These are phyloP conservation scores for Oryzias sinensis DNA, from an alignment of 2,797 vertebrate species.

Conservation along the genomic window DNA sequence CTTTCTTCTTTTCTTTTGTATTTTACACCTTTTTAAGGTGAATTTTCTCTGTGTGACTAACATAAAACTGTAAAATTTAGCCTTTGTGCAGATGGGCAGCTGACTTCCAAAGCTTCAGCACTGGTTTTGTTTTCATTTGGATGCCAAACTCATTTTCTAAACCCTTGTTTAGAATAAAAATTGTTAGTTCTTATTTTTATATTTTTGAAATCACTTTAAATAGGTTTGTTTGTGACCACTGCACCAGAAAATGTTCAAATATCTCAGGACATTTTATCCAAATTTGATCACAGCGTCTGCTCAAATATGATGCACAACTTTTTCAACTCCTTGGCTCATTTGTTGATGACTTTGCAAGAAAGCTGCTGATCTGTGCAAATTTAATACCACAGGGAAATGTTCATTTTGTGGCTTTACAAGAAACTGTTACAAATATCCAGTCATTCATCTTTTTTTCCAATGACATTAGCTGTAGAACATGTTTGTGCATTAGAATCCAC, in stretches of 20 bases:
- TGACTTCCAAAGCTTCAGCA: constrained; percentile 30
- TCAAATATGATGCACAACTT: background rate
- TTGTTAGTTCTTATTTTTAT: too few species aligned
- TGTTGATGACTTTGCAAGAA: constrained; percentile 17
- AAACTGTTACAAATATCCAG: constrained; percentile 23
- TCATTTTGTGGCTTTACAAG: constrained; percentile 28
- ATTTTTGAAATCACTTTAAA: constrained; percentile 16
- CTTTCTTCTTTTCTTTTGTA: constrained; percentile 27
- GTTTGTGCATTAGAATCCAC: constrained; percentile 25
- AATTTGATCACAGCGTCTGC: constrained; percentile 25
- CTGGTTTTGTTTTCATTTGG: constrained; percentile 19
- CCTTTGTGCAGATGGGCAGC: constrained; percentile 31
- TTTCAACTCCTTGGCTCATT: background rate
- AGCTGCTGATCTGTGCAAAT: constrained; percentile 28
- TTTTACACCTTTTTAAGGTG: constrained; percentile 28
- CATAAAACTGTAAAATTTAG: background rate
- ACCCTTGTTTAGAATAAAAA: too few species aligned
- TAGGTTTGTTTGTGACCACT: constrained; percentile 21
- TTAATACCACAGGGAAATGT: constrained; percentile 11
- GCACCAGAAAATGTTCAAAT: constrained; percentile 31
- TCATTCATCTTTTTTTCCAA: constrained; percentile 34
- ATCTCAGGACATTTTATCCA: constrained; percentile 64
- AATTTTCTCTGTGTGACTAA: constrained; percentile 3
- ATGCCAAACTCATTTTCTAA: background rate
- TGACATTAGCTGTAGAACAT: constrained; percentile 38